A percentile compares a stretch with the other conserved stretches of the same genome.
phyloP scores from a whole-genome alignment of 2,797 vertebrate genomes.

The Microhierax caerulescens region DNA sequence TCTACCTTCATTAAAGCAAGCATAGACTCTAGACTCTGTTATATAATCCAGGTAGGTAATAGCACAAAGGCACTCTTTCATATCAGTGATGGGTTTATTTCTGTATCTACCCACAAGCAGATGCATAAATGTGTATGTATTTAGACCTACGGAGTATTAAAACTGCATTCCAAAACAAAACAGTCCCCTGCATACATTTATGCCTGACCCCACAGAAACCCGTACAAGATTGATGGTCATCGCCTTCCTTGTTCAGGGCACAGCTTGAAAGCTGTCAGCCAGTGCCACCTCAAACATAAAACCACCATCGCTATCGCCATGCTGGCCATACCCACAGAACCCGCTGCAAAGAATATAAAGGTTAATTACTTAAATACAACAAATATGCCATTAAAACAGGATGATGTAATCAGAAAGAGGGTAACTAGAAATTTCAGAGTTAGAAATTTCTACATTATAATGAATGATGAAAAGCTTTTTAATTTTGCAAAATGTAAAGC shows the following conservation, averaged over 20 bases:
- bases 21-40: accelerated
- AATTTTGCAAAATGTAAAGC: neutral
- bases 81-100: neutral
- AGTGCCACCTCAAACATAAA: neutral
- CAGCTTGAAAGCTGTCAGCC: neutral
- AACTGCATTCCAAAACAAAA: neutral
- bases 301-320: accelerated
- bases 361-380: neutral
- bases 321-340: neutral
- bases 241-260: accelerated
- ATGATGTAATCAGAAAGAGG: neutral
- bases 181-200: neutral
- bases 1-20: neutral
- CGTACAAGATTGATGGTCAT: neutral
- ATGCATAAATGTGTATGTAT: neutral
- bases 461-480: neutral
- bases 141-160: neutral
- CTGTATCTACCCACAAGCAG: neutral
- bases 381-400: neutral
- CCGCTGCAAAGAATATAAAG: neutral
- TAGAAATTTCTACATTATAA: neutral
- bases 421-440: neutral
- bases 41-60: no score
- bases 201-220: neutral
- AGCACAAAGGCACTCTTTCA: neutral